Percentiles rank a stretch among this genome's conserved stretches.
Evolutionary conservation across 2,888 invertebrate species (phyloP).

Genomic region (Lutraria lutraria): DNA sequence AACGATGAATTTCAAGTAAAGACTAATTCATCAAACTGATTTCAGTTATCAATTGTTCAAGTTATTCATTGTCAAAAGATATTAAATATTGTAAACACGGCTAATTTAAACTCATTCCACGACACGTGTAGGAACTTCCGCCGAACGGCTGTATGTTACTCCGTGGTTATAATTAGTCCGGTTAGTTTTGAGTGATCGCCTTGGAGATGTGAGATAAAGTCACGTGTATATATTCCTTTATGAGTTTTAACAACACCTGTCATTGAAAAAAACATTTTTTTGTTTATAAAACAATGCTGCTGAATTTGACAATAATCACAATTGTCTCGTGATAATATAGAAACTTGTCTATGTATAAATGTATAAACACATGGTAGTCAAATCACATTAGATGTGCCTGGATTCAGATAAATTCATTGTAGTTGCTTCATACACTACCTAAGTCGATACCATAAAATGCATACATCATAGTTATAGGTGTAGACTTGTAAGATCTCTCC

Average conservation of each 20-base stretch:
- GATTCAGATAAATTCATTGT: no score
- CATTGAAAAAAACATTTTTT: constrained; percentile 12
- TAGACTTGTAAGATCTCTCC: no score
- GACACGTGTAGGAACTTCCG: constrained; percentile 67
- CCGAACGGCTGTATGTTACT: constrained; percentile 65
- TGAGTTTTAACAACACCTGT: constrained; percentile 67
- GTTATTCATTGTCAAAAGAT: constrained; percentile 72
- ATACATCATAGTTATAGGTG: no score
- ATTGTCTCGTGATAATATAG: no score
- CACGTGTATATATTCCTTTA: constrained; percentile 63
- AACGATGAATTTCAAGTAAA: constrained; percentile 70
- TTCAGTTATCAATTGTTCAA: constrained; percentile 61
- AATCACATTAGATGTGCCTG: no score
- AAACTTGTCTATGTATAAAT: no score
- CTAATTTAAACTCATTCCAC: constrained; percentile 69
- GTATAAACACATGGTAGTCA: no score
- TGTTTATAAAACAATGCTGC: neutral
- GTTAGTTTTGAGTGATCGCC: constrained; percentile 66
- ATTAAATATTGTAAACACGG: constrained; percentile 71
- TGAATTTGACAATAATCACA: no score
- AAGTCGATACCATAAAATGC: no score
- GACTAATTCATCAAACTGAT: constrained; percentile 65
- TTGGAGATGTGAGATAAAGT: constrained; percentile 56
- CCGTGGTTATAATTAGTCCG: constrained; percentile 71
- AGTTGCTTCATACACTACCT: no score